These are phyloP conservation scores for Sericinus montela DNA, from an alignment of 2,888 invertebrate species.

Conservation along the genomic window DNA sequence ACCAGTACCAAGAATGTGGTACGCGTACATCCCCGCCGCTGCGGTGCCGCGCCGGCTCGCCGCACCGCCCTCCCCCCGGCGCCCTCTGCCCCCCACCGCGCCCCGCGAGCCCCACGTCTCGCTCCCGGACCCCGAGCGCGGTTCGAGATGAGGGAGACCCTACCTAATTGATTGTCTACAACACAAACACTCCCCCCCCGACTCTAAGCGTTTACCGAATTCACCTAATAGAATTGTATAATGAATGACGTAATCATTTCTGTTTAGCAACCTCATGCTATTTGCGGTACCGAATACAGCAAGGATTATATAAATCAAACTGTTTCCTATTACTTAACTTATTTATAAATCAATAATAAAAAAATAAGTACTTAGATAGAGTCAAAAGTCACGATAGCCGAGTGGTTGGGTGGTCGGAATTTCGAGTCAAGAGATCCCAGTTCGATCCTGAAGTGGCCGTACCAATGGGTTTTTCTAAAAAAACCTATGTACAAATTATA, in stretches of 20 bases:
- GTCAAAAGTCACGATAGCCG: too few species aligned
- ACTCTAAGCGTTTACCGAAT: slow-evolving; percentile 2
- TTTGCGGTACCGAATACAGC: not conserved
- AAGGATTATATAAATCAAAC: too few species aligned
- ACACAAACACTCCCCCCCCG: slow-evolving; percentile 6
- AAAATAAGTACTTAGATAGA: too few species aligned
- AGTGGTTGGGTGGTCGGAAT: too few species aligned
- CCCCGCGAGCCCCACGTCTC: slow-evolving; percentile 13
- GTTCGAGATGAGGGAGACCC: slow-evolving; percentile 5
- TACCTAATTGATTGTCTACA: slow-evolving; percentile 7
- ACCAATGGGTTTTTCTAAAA: too few species aligned
- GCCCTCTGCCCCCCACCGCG: slow-evolving; percentile 19
- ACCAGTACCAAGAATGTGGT: too few species aligned
- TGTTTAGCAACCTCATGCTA: not conserved
- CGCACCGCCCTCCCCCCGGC: slow-evolving; percentile 19
- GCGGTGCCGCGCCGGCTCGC: slow-evolving; percentile 16
- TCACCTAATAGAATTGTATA: not conserved
- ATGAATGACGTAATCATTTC: not conserved
- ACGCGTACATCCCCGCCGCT: slow-evolving; percentile 15
- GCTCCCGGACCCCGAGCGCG: slow-evolving; percentile 16
- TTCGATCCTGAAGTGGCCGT: too few species aligned
- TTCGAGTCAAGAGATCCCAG: too few species aligned
- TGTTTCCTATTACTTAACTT: too few species aligned
- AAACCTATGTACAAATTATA: too few species aligned
- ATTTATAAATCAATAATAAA: too few species aligned